phyloP scores from a whole-genome alignment of 2,113 vertebrate genomes.

The Odobenus rosmarus region DNA sequence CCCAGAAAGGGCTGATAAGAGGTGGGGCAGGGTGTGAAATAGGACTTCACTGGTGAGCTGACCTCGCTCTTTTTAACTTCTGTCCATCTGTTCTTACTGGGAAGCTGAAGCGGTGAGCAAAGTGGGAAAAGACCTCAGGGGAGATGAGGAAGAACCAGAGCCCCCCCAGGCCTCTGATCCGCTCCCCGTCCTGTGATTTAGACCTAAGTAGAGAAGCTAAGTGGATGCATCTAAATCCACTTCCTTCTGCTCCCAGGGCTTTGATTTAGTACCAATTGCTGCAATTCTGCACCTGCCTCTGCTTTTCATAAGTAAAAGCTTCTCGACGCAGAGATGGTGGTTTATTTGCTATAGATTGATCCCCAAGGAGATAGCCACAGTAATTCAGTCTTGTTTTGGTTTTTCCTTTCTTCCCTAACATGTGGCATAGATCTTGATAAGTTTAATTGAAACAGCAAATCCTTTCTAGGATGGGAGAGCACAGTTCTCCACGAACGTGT shows the following conservation, averaged over 20 bases:
- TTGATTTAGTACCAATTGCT: neutral
- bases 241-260: slow-evolving; percentile 21
- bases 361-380: neutral
- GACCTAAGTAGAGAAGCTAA: neutral
- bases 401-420: slow-evolving; percentile 35
- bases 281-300: slow-evolving; percentile 38
- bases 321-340: neutral
- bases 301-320: slow-evolving; percentile 40
- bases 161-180: slow-evolving; percentile 45
- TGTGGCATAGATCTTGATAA: slow-evolving; percentile 24
- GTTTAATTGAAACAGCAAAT: slow-evolving; percentile 50
- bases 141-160: neutral
- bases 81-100: slow-evolving; percentile 18
- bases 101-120: slow-evolving; percentile 58
- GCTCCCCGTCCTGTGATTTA: neutral
- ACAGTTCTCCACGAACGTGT: neutral
- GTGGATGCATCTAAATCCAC: neutral
- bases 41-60: neutral
- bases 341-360: slow-evolving; percentile 4
- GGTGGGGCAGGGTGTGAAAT: neutral
- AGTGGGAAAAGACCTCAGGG: slow-evolving; percentile 58
- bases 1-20: neutral
- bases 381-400: neutral
- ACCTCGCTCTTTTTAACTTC: slow-evolving; percentile 55
- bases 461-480: neutral